A percentile compares a stretch with the other conserved stretches of the same genome.
These are phyloP conservation scores for Arrhamphus sclerolepis DNA, from an alignment of 2,797 vertebrate genomes.

Conservation along the genomic window DNA sequence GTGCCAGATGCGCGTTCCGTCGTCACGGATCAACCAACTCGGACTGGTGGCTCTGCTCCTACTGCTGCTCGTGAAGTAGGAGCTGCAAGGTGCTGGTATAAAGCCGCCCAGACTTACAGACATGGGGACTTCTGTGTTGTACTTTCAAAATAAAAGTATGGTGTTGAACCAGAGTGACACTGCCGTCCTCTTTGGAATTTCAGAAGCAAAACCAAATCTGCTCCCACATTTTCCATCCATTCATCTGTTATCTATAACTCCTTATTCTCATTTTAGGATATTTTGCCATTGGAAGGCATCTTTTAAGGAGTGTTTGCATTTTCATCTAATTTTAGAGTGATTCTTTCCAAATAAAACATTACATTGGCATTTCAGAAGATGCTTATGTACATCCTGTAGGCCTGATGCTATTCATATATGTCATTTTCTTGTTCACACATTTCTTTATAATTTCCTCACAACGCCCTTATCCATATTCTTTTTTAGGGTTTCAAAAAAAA, in stretches of 20 bases:
- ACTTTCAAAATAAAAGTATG: slow-evolving; percentile 50
- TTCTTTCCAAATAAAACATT: no score
- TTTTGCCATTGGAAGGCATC: no score
- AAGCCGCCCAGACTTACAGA: neutral
- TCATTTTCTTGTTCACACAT: no score
- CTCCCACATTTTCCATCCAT: neutral
- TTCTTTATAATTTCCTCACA: no score
- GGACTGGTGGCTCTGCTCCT: slow-evolving; percentile 65
- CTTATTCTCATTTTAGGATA: no score
- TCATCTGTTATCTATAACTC: neutral
- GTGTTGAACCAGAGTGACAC: slow-evolving; percentile 16
- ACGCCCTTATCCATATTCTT: no score
- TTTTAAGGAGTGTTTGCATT: no score
- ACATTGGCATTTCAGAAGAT: no score
- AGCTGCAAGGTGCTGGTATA: slow-evolving; percentile 28
- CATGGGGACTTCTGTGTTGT: neutral
- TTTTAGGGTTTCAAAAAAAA: no score
- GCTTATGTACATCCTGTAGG: no score
- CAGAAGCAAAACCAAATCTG: neutral
- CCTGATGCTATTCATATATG: no score
- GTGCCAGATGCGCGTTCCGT: slow-evolving; percentile 22
- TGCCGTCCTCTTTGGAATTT: neutral
- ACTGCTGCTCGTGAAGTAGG: slow-evolving; percentile 62
- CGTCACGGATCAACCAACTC: slow-evolving; percentile 46
- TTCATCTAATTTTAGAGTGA: no score